These are phyloP conservation scores for Tolypeutes matacus DNA, from an alignment of 2,797 vertebrate genomes.

Conservation along the genomic window DNA sequence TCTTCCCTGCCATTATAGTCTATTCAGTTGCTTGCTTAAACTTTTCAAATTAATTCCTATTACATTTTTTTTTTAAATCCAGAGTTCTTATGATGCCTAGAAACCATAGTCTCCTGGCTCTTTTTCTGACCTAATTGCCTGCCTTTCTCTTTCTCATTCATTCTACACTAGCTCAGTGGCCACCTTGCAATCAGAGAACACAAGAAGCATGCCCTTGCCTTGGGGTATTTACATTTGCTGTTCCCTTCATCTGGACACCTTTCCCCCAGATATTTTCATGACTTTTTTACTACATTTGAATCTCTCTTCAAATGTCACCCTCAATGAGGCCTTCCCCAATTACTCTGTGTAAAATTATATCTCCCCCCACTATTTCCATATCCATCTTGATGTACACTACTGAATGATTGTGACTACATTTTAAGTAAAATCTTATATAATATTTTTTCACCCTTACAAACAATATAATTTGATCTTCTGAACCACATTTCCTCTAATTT, in stretches of 20 bases:
- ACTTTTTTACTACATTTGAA: conserved; percentile 6
- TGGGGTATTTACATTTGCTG: not conserved
- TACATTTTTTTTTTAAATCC: conserved; percentile 58
- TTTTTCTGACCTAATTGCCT: not conserved
- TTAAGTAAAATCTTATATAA: conserved; percentile 38
- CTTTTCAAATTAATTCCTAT: conserved; percentile 13
- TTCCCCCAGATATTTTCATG: not conserved
- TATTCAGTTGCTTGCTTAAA: conserved; percentile 43
- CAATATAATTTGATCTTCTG: conserved; percentile 13
- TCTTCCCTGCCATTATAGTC: not conserved
- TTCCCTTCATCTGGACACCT: not conserved
- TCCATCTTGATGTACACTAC: not conserved
- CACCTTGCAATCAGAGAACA: conserved; percentile 39
- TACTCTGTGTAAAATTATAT: not conserved
- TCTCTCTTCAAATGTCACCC: conserved; percentile 17
- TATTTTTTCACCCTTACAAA: conserved; percentile 43
- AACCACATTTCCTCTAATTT: conserved; percentile 45
- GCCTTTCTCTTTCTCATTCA: conserved; percentile 3
- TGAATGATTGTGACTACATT: conserved; percentile 52
- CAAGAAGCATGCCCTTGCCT: not conserved
- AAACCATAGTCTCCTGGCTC: not conserved
- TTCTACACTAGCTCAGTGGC: not conserved
- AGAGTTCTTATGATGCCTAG: not conserved
- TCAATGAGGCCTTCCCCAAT: not conserved
- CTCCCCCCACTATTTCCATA: not conserved